phyloP scores from a whole-genome alignment of 2,888 invertebrate genomes.

The Lypha dubia region DNA sequence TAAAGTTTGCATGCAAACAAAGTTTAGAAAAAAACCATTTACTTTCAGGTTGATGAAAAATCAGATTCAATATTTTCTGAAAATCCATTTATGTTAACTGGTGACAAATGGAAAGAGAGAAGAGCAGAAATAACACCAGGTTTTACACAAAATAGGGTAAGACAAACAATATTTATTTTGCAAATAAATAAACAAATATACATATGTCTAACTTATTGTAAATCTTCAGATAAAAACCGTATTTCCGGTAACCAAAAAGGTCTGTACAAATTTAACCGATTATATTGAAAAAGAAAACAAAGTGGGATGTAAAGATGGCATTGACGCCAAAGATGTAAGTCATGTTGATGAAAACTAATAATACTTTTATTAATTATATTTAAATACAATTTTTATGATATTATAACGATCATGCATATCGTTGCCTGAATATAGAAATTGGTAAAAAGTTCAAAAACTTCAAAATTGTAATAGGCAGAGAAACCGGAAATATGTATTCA shows the following conservation, averaged over 20 bases:
- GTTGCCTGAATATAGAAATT: too few species aligned
- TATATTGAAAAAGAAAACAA: constrained; percentile 80
- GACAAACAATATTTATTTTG: not conserved
- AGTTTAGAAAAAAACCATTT: not conserved
- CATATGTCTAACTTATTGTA: not conserved
- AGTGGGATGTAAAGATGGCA: constrained; percentile 78
- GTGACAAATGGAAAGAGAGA: constrained; percentile 84
- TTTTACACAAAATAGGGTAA: constrained; percentile 84
- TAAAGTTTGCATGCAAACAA: too few species aligned
- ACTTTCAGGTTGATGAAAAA: constrained; percentile 78
- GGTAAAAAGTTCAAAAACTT: too few species aligned
- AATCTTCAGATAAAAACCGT: constrained; percentile 82
- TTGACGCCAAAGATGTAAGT: constrained; percentile 82
- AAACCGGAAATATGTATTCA: too few species aligned
- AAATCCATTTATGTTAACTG: constrained; percentile 84
- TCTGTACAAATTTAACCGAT: constrained; percentile 82
- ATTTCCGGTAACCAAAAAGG: constrained; percentile 83
- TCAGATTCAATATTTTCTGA: constrained; percentile 83
- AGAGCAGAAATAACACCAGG: constrained; percentile 84
- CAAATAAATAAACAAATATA: not conserved
- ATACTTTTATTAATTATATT: not conserved
- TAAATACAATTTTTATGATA: too few species aligned
- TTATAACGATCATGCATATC: too few species aligned
- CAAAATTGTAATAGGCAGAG: too few species aligned
- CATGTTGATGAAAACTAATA: not conserved